These are phyloP conservation scores for Phymatocera aterrima DNA, from an alignment of 2,888 invertebrate species.

Conservation along the genomic window DNA sequence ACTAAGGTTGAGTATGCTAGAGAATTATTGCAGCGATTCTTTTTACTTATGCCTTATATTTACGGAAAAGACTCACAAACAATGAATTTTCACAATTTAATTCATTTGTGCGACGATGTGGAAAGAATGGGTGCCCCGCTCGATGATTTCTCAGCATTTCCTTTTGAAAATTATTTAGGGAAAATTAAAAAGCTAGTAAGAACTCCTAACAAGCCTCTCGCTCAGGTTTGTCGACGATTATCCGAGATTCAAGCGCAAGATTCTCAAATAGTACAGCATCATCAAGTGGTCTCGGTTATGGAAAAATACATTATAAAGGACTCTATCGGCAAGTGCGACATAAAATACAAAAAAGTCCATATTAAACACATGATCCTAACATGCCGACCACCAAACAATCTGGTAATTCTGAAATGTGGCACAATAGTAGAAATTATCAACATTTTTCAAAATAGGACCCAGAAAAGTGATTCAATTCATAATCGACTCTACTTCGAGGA, in stretches of 20 bases:
- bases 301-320: neutral
- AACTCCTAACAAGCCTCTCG: constrained; percentile 35
- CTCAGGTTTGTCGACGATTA: constrained; percentile 33
- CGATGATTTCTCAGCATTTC: constrained; percentile 9
- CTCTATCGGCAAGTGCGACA: neutral
- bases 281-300: neutral
- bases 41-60: constrained; percentile 7
- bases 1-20: constrained; percentile 15
- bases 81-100: constrained; percentile 48
- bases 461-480: neutral
- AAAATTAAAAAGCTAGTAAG: constrained; percentile 38
- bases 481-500: neutral
- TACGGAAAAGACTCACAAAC: constrained; percentile 43
- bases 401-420: neutral
- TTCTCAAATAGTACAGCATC: neutral
- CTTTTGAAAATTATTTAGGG: constrained; percentile 45
- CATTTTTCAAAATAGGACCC: neutral
- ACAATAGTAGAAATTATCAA: neutral
- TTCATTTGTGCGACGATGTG: constrained; percentile 49
- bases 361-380: neutral
- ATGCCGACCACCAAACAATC: constrained; percentile 4
- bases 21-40: constrained; percentile 17
- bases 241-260: neutral
- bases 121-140: constrained; percentile 23
- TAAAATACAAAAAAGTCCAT: neutral